Evolutionary conservation across 2,888 invertebrate genomes (phyloP).

Genomic region (Apomyelois bistriatella): DNA sequence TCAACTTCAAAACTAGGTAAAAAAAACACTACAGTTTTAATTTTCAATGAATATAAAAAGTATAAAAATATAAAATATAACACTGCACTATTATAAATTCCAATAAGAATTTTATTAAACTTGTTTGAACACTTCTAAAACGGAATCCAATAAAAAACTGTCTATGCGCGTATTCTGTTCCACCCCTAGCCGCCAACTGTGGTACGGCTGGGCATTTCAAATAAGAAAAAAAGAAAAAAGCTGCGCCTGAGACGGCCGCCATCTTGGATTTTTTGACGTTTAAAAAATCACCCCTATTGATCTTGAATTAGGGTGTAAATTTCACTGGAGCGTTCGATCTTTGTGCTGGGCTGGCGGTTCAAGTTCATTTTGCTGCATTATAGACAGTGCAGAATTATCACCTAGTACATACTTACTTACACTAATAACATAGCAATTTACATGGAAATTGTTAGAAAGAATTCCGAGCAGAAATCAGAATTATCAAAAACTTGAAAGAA

Average conservation of each 20-base stretch:
- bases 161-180: constrained; percentile 32
- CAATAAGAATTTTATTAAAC: constrained; percentile 8
- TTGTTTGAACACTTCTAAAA: constrained; percentile 3
- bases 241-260: constrained; percentile 49
- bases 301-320: constrained; percentile 21
- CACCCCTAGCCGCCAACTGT: constrained; percentile 48
- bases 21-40: background rate
- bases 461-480: no score
- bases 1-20: background rate
- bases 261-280: constrained; percentile 42
- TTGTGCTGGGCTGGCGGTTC: constrained; percentile 28
- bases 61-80: background rate
- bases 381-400: background rate
- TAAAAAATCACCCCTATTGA: constrained; percentile 24
- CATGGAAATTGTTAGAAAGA: no score
- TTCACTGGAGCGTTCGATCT: constrained; percentile 20
- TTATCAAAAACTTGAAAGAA: no score
- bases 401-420: background rate
- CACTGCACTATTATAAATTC: background rate
- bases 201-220: constrained; percentile 50
- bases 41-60: background rate
- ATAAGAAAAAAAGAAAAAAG: constrained; percentile 63
- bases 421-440: no score
- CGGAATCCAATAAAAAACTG: constrained; percentile 2
- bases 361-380: constrained; percentile 26